Evolutionary conservation across 1,140 invertebrate genomes (phyloP).

Genomic region (Cydia strobilella): DNA sequence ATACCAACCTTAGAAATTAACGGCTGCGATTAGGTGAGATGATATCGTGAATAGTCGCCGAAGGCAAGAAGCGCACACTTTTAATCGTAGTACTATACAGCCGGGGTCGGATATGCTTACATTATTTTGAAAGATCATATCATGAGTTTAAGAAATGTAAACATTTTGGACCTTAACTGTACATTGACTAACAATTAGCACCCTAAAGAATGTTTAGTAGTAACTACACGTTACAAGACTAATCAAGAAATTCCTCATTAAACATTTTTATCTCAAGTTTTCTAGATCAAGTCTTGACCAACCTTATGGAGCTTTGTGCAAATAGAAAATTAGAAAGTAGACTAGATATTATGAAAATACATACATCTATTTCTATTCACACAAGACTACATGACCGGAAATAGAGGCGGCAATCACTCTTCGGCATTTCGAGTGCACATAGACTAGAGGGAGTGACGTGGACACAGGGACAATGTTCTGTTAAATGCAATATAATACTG

Average conservation of each 20-base stretch:
- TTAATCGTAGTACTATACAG: background rate
- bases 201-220: constrained; percentile 52
- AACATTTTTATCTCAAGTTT: constrained; percentile 32
- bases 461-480: constrained; percentile 58
- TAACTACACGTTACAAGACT: constrained; percentile 47
- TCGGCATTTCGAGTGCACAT: constrained; percentile 73
- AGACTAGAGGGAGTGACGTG: constrained; percentile 71
- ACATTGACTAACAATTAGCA: constrained; percentile 42
- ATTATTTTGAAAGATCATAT: background rate
- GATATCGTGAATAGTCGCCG: background rate
- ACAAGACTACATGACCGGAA: constrained; percentile 47
- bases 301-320: constrained; percentile 40
- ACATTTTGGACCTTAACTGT: constrained; percentile 11
- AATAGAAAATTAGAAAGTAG: constrained; percentile 41
- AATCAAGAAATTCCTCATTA: constrained; percentile 49
- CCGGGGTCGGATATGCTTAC: background rate
- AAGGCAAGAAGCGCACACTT: background rate
- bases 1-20: background rate
- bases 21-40: background rate
- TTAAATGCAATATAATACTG: constrained; percentile 50
- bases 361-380: constrained; percentile 40
- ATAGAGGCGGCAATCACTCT: constrained; percentile 72
- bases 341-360: constrained; percentile 9
- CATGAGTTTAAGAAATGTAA: background rate
- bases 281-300: constrained; percentile 53